Evolutionary conservation across 2,888 invertebrate genomes (phyloP).

Genomic region (Folsomia candida): DNA sequence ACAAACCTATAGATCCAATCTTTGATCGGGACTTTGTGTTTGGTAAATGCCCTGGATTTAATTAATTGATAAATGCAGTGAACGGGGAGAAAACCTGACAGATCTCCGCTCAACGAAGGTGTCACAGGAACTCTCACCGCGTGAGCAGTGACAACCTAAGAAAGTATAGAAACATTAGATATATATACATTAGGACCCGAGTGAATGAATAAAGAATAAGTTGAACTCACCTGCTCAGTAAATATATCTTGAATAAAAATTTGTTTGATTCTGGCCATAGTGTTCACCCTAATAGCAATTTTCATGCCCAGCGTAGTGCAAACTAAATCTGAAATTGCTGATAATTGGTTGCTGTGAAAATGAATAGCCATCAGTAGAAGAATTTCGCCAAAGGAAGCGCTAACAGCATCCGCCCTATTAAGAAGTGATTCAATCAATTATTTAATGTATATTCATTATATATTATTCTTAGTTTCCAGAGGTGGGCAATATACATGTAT

Average conservation of each 20-base stretch:
- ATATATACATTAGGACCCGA: neutral
- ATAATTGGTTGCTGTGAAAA: conserved; percentile 91
- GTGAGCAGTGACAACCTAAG: conserved; percentile 83
- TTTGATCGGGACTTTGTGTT: conserved; percentile 93
- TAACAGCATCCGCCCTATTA: conserved; percentile 30
- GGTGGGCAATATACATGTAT: no score
- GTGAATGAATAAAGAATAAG: neutral
- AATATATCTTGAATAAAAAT: conserved; percentile 96
- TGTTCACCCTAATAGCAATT: conserved; percentile 80
- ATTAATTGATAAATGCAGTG: conserved; percentile 94
- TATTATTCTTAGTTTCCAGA: no score
- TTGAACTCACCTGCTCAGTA: conserved; percentile 73
- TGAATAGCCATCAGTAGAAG: conserved; percentile 92
- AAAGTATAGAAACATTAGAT: neutral
- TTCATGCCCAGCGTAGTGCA: conserved; percentile 94
- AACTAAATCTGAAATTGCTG: conserved; percentile 89
- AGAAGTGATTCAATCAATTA: neutral
- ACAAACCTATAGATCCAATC: conserved; percentile 77
- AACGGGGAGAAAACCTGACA: conserved; percentile 87
- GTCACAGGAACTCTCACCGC: conserved; percentile 96
- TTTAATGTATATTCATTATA: neutral
- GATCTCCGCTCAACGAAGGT: conserved; percentile 77
- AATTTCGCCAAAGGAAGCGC: conserved; percentile 93
- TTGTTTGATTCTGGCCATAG: conserved; percentile 82
- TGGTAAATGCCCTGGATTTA: conserved; percentile 90